Evolutionary conservation across 2,113 vertebrate species (phyloP), one percentile per base, ranked within the genome.

Genomic region (Ailuropoda melanoleuca): DNA sequence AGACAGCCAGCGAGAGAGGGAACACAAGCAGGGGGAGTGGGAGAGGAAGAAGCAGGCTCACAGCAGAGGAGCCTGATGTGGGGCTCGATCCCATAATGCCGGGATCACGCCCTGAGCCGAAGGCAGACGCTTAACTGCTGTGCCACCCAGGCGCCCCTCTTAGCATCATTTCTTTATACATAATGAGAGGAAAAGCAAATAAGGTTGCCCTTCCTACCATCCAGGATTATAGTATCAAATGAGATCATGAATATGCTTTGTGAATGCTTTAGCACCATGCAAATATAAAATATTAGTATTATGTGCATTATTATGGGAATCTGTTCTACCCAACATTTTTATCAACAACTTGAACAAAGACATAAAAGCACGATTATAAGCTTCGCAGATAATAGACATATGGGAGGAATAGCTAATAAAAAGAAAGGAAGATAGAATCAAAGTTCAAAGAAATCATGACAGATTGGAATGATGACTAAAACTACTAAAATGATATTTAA

Each of bases 391-490:
- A 88, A 97, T 37, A 97, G 96, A 90, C 87, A 95, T 90, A 97
- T 96, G 97, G 94, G 84, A 97, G 88, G 70, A 94, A 97, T 46
- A 98, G 50, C 88, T 98, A 93, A 85, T 93, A 95, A 66, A 86
- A 97, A 82, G 84, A 94, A 92, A 93, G 62, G 75, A 92, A 94
- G 92, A 96, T 26, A 94, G 90, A 97, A 93, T 94, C 77, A 97
- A 97, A 97, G 97, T 97, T 97, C 97, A 96, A 91, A 94, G 84
- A 94, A 98, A 96, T 88, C 81, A 70, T 96, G 90, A 96, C 75
- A 98, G 92, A 95, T 95, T 97, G 84, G 21, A 94, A 78, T 93
- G 80, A 97, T 88, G 95, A 92, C 80, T 94, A 95, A 82, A 96
- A 78, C 90, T 95, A 77, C 68, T 43, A 66, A 97, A 96, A 92